Evolutionary conservation across 2,113 vertebrate genomes (phyloP).

Genomic region (Natator depressus): DNA sequence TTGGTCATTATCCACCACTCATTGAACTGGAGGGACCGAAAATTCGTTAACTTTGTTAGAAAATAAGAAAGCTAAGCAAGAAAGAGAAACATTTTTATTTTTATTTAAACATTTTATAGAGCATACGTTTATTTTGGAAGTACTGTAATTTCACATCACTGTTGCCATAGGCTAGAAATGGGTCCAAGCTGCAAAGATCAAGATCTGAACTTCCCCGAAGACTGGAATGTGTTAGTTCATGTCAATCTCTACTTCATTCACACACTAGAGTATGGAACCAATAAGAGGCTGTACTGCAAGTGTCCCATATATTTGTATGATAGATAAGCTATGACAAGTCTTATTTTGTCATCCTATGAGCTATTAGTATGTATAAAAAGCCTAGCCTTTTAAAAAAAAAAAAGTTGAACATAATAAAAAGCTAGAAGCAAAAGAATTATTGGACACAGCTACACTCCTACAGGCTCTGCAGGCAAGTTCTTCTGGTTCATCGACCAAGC

Average conservation of each 20-base stretch:
- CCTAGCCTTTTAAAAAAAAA: neutral
- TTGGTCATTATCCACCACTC: neutral
- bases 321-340: constrained; percentile 9
- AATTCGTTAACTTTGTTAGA: neutral
- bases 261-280: neutral
- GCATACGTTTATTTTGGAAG: neutral
- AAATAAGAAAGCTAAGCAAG: neutral
- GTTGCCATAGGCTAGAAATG: neutral
- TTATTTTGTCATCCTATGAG: constrained; percentile 12
- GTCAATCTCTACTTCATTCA: neutral
- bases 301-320: neutral
- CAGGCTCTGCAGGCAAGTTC: neutral
- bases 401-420: constrained; percentile 12
- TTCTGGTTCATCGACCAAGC: neutral
- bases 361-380: neutral
- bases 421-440: neutral
- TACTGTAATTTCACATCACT: constrained; percentile 34
- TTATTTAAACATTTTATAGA: neutral
- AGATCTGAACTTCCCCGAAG: neutral
- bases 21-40: neutral
- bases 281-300: neutral
- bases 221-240: neutral
- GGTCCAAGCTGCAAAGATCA: neutral
- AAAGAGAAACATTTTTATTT: neutral
- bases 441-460: neutral